Percentiles rank a stretch among this genome's conserved stretches.
These are phyloP conservation scores for Menidia beryllina DNA, from an alignment of 2,113 vertebrate species.

Conservation along the genomic window DNA sequence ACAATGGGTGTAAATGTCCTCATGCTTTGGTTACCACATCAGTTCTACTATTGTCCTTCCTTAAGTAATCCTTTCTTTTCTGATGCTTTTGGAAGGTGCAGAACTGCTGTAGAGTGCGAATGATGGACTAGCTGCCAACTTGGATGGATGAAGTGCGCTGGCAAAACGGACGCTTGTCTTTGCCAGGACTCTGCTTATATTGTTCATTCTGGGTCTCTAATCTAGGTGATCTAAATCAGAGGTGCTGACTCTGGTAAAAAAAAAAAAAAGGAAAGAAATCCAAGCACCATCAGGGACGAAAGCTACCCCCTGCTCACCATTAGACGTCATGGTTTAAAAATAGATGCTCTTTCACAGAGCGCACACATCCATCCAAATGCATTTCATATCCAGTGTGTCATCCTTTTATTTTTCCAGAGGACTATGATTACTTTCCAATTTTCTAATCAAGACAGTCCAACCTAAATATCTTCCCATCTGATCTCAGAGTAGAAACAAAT, in stretches of 20 bases:
- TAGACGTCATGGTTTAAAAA: conserved; percentile 70
- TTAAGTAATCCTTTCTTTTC: conserved; percentile 58
- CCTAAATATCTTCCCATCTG: conserved; percentile 34
- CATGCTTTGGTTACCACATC: conserved; percentile 1
- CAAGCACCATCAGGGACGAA: conserved; percentile 44
- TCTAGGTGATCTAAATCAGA: conserved; percentile 64
- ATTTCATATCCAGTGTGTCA: conserved; percentile 48
- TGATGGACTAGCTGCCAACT: conserved; percentile 67
- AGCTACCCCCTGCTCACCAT: conserved; percentile 50
- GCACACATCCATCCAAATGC: conserved; percentile 31
- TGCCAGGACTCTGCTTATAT: conserved; percentile 60
- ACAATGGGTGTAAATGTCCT: conserved; percentile 10
- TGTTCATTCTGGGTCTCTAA: conserved; percentile 68
- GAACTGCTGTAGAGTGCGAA: conserved; percentile 47
- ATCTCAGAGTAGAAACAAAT: conserved; percentile 44
- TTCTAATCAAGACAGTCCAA: conserved; percentile 32
- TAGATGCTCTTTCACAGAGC: conserved; percentile 59
- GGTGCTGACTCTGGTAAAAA: conserved; percentile 68
- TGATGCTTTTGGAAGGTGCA: conserved; percentile 44
- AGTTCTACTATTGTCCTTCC: conserved; percentile 40
- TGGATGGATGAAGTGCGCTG: conserved; percentile 66
- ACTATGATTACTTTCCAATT: conserved; percentile 60
- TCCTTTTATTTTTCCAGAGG: conserved; percentile 55
- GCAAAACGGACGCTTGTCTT: conserved; percentile 47
- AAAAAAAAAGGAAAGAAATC: conserved; percentile 41